These are phyloP conservation scores for Mimas tiliae DNA, from an alignment of 2,888 invertebrate genomes.

Conservation along the genomic window DNA sequence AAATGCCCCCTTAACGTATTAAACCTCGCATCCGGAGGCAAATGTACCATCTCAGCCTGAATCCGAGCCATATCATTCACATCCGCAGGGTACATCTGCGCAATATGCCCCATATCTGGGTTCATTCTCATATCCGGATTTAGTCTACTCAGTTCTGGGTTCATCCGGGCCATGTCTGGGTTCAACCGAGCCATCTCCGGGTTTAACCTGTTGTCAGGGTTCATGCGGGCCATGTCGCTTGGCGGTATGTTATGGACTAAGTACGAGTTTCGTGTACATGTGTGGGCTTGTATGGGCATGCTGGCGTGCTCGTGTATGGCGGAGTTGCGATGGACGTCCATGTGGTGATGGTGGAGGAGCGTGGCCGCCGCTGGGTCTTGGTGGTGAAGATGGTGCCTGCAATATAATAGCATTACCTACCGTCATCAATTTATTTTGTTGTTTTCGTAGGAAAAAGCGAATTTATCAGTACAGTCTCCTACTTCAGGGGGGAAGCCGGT, in stretches of 20 bases:
- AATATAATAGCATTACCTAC: conserved; percentile 30
- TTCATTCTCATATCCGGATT: conserved; percentile 50
- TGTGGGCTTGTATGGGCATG: conserved; percentile 54
- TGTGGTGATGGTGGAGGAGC: conserved; percentile 73
- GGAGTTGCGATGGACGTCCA: conserved; percentile 64
- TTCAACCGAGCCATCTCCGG: conserved; percentile 54
- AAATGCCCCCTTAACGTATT: conserved; percentile 77
- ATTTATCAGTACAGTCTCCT: too few species aligned
- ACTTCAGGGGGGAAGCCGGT: too few species aligned
- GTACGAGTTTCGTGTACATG: conserved; percentile 64
- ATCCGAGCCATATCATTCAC: conserved; percentile 53
- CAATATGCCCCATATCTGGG: conserved; percentile 41
- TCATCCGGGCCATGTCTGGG: conserved; percentile 47
- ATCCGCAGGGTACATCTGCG: conserved; percentile 40
- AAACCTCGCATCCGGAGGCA: conserved; percentile 60
- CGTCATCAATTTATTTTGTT: not conserved
- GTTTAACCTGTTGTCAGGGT: conserved; percentile 43
- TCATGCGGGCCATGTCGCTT: conserved; percentile 37
- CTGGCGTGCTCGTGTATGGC: conserved; percentile 55
- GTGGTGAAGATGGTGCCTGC: conserved; percentile 73
- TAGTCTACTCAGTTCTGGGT: conserved; percentile 42
- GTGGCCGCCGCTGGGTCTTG: conserved; percentile 78
- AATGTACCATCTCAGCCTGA: conserved; percentile 57
- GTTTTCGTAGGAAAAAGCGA: too few species aligned
- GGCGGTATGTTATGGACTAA: conserved; percentile 51